Conservation (phyloP, 2,113 vertebrate genomes). For the Apodemus sylvaticus region DNA sequence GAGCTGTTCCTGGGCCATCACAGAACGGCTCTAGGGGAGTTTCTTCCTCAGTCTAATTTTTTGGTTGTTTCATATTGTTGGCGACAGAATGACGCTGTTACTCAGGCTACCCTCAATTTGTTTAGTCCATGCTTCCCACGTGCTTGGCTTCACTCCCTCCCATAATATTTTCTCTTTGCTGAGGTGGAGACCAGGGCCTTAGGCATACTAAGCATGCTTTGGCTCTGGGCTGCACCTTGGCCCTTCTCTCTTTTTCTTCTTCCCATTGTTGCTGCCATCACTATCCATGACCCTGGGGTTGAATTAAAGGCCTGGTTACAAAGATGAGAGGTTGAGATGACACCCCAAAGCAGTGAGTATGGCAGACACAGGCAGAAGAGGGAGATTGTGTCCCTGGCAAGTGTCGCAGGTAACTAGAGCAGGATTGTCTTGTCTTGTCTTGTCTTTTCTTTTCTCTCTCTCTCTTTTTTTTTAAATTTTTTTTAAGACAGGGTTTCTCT, state of each 20-base stretch:
- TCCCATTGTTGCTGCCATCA: not conserved
- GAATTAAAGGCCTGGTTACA: not conserved
- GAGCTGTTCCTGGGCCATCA: not conserved
- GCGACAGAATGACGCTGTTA: not conserved
- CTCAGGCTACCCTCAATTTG: too few relatives aligned
- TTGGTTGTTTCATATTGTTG: not conserved
- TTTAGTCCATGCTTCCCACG: not conserved
- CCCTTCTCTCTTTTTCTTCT: not conserved
- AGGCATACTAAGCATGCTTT: not conserved
- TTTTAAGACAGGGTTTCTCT: too few relatives aligned
- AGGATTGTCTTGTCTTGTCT: not conserved
- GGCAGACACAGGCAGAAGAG: not conserved
- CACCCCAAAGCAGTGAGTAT: not conserved
- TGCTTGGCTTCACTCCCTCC: not conserved
- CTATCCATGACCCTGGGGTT: not conserved
- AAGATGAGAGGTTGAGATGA: not conserved
- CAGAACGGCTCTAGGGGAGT: not conserved
- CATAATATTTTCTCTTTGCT: not conserved
- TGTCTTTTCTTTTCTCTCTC: too few relatives aligned
- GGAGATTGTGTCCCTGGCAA: not conserved
- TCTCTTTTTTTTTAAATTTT: too few relatives aligned
- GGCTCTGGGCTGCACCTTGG: too few relatives aligned
- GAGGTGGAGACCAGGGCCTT: not conserved
- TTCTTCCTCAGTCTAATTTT: not conserved
- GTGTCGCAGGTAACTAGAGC: not conserved